A percentile compares a stretch with the other conserved stretches of the same genome.
Conservation (phyloP, 2,888 invertebrate species). For the Smittia aterrima region DNA sequence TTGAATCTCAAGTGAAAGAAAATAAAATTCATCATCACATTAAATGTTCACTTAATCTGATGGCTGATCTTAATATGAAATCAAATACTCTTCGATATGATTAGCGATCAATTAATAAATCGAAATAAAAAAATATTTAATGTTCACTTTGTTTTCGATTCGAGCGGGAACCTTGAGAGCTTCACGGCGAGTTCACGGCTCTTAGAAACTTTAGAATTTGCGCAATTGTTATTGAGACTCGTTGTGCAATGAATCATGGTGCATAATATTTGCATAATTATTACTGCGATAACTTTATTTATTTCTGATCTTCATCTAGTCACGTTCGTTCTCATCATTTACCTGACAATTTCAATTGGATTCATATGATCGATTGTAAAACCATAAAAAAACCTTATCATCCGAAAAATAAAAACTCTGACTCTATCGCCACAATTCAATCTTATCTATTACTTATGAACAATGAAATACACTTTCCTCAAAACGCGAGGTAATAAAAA, state of each 20-base stretch:
- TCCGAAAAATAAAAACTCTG: not conserved
- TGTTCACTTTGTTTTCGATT: not conserved
- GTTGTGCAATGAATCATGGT: not conserved
- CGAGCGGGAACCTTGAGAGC: not conserved
- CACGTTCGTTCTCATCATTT: too few species aligned
- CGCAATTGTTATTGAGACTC: too few species aligned
- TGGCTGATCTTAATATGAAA: slow-evolving; percentile 20
- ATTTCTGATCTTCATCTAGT: not conserved
- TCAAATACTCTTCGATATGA: not conserved
- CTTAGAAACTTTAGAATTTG: slow-evolving; percentile 7
- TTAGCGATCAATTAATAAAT: slow-evolving; percentile 12
- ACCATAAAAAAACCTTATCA: slow-evolving; percentile 10
- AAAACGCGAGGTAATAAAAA: not conserved
- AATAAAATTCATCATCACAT: not conserved
- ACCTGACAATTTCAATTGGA: slow-evolving; percentile 23
- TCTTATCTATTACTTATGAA: slow-evolving; percentile 28
- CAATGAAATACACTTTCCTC: slow-evolving; percentile 36
- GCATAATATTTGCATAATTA: slow-evolving; percentile 6
- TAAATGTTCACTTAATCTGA: slow-evolving; percentile 13
- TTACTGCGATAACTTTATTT: not conserved
- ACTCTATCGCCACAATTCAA: slow-evolving; percentile 7
- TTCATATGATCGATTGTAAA: slow-evolving; percentile 19
- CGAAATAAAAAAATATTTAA: not conserved
- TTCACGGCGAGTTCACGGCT: slow-evolving; percentile 23
- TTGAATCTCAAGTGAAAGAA: not conserved